phyloP scores from a whole-genome alignment of 1,140 invertebrate genomes.

The Agrilus planipennis region DNA sequence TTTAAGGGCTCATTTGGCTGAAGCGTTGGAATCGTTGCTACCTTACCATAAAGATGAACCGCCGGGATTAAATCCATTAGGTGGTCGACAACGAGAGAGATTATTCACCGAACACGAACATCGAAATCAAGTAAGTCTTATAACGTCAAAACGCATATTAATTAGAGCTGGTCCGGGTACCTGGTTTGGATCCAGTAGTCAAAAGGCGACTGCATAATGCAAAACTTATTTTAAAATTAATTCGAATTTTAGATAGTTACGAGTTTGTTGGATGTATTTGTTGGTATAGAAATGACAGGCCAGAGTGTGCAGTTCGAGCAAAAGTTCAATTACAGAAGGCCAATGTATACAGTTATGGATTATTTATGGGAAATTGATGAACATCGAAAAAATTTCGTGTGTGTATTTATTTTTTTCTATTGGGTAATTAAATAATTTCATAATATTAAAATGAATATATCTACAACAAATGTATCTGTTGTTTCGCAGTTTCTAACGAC shows the following conservation, averaged over 20 bases:
- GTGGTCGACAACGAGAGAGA: conserved; percentile 55
- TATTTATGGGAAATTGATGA: conserved; percentile 79
- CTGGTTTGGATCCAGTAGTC: no score
- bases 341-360: conserved; percentile 90
- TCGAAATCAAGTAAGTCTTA: conserved; percentile 48
- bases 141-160: conserved; percentile 1
- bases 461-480: not conserved
- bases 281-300: conserved; percentile 94
- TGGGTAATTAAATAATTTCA: not conserved
- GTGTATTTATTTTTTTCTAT: conserved; percentile 21
- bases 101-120: conserved; percentile 70
- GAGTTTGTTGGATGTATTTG: conserved; percentile 80
- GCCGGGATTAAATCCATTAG: conserved; percentile 42
- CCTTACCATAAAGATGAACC: conserved; percentile 50
- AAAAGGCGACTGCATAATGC: no score
- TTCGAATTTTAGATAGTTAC: conserved; percentile 46
- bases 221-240: not conserved
- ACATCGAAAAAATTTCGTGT: conserved; percentile 65
- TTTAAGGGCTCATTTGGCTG: conserved; percentile 73
- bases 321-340: conserved; percentile 91
- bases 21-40: conserved; percentile 73
- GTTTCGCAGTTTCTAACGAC: no score
- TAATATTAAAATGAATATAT: not conserved
- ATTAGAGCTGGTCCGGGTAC: no score
- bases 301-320: conserved; percentile 93